Conservation (phyloP, 2,113 vertebrate species). For the Scomber colias region DNA sequence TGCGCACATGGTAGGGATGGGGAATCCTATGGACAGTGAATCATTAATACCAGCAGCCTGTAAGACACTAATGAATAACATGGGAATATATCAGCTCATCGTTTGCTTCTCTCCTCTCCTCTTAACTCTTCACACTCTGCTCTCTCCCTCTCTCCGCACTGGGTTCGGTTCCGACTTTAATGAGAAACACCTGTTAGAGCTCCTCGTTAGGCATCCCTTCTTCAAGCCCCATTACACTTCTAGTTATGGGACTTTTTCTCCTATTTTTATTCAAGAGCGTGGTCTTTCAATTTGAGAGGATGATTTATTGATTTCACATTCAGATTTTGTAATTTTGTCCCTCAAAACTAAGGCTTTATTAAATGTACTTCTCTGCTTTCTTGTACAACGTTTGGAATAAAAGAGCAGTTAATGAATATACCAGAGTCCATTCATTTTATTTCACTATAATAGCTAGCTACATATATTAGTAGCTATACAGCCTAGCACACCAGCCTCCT, state of each 20-base stretch:
- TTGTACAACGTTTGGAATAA: too few species aligned
- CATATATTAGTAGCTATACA: too few species aligned
- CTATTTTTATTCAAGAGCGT: too few species aligned
- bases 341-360: too few species aligned
- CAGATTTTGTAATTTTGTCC: too few species aligned
- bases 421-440: too few species aligned
- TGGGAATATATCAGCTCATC: constrained; percentile 68
- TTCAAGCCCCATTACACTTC: constrained; percentile 64
- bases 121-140: constrained; percentile 24
- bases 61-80: constrained; percentile 79
- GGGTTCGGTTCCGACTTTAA: constrained; percentile 61
- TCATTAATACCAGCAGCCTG: constrained; percentile 74
- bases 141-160: constrained; percentile 32
- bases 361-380: too few species aligned
- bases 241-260: background rate
- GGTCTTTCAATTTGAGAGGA: too few species aligned
- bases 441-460: too few species aligned
- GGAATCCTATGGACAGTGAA: constrained; percentile 59
- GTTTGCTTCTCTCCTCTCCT: constrained; percentile 49
- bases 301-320: too few species aligned
- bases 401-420: too few species aligned
- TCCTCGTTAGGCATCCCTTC: constrained; percentile 66
- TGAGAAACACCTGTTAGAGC: constrained; percentile 80
- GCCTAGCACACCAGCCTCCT: too few species aligned
- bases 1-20: background rate